Evolutionary conservation across 1,140 invertebrate species (phyloP).

Genomic region (Cotesia chilonis): DNA sequence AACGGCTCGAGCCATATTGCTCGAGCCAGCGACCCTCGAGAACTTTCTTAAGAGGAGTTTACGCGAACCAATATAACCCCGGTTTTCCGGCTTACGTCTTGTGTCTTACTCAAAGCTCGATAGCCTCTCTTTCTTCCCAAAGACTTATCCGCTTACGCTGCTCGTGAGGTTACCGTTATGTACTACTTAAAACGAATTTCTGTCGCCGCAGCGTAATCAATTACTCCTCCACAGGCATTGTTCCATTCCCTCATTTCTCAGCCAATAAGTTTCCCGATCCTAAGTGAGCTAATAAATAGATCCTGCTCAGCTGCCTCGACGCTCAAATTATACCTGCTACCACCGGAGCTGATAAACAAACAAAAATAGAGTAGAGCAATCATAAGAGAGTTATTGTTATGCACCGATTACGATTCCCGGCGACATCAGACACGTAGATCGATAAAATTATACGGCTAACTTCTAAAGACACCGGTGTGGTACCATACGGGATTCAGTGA

Average conservation of each 20-base stretch:
- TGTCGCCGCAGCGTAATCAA: conserved; percentile 23
- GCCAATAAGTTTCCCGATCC: too few relatives aligned
- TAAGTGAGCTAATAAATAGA: too few relatives aligned
- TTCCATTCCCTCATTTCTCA: background rate
- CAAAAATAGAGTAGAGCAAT: too few relatives aligned
- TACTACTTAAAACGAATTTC: conserved; percentile 12
- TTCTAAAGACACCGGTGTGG: background rate
- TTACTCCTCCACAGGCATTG: background rate
- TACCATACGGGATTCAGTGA: background rate
- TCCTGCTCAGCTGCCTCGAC: too few relatives aligned
- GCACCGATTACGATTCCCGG: conserved; percentile 3
- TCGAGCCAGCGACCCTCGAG: conserved; percentile 9
- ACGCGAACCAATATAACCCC: conserved; percentile 36
- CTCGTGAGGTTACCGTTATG: background rate
- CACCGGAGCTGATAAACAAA: too few relatives aligned
- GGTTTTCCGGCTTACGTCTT: conserved; percentile 12
- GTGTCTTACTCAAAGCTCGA: background rate
- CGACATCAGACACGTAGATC: background rate
- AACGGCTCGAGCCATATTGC: conserved; percentile 30
- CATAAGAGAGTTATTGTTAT: background rate
- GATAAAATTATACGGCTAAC: conserved; percentile 9
- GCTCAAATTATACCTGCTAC: too few relatives aligned
- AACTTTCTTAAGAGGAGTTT: conserved; percentile 36
- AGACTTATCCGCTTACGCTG: background rate
- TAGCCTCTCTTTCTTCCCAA: background rate